phyloP scores from a whole-genome alignment of 1,140 invertebrate species.

The Ips typographus region DNA sequence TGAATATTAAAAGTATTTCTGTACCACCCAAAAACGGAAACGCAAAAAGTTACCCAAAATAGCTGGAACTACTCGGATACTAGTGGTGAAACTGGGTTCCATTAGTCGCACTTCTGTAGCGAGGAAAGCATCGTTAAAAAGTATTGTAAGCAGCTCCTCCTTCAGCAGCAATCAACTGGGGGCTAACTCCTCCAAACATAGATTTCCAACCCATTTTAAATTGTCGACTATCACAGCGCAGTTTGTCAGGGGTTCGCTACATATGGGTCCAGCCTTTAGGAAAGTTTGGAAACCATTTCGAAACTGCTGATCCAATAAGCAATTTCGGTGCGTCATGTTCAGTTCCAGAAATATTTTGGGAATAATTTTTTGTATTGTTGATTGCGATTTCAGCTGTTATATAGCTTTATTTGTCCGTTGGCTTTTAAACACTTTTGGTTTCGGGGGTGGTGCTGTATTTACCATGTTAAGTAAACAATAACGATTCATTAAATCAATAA shows the following conservation, averaged over 20 bases:
- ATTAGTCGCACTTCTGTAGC: conserved; percentile 88
- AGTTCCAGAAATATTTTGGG: conserved; percentile 42
- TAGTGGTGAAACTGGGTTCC: conserved; percentile 96
- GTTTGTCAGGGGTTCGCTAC: conserved; percentile 49
- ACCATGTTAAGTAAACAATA: conserved; percentile 11
- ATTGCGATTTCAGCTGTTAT: conserved; percentile 45
- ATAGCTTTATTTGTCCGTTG: conserved; percentile 38
- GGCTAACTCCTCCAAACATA: too few relatives aligned
- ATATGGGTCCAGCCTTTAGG: conserved; percentile 48
- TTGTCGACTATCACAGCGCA: conserved; percentile 70
- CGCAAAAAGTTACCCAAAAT: conserved; percentile 76
- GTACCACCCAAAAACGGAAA: background rate
- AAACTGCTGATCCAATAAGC: conserved; percentile 45
- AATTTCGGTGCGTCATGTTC: conserved; percentile 40
- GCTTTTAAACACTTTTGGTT: conserved; percentile 40
- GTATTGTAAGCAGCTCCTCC: conserved; percentile 72
- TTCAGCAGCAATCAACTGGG: too few relatives aligned
- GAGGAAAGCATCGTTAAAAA: conserved; percentile 86
- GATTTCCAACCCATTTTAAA: conserved; percentile 93
- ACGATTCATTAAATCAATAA: conserved; percentile 39
- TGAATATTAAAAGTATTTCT: background rate
- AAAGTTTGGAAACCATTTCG: conserved; percentile 46
- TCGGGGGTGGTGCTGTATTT: background rate
- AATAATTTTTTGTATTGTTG: conserved; percentile 41
- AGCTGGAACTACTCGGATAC: conserved; percentile 88